Evolutionary conservation across 1,140 invertebrate species (phyloP), one percentile per base, ranked within the genome.

Genomic region (Kradibia gibbosae): DNA sequence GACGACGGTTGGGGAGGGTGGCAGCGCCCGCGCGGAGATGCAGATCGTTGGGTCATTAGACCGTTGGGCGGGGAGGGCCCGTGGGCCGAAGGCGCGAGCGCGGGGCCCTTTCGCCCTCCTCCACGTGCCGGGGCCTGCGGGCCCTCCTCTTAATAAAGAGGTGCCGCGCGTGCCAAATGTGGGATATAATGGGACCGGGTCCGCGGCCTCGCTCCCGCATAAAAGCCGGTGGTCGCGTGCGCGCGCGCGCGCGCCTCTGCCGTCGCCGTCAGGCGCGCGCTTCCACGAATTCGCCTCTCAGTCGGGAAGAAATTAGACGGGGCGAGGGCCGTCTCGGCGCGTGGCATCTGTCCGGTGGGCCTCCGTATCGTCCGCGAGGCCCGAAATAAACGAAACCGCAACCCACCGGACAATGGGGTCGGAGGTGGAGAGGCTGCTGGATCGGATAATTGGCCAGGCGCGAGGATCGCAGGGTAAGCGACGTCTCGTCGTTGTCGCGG

Each of bases 391-490:
- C 62, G 34, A 34, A 67, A 67, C 11, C 34, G 34, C 34, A 28
- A 34, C 34, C 62, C 34, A 36, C 17, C 62, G 17, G 34, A 3
- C 20, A 36, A 67, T 36, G 39, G 39, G 36, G 34, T 0, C 20
- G 70, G 70, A 50, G 39, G 42, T n/a, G 70, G 70, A 72, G 70
- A 50, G 39, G 70, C 42, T 48, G 70, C n/a, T 13, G 57, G 28
- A 45, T 28, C 7, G 60, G 60, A 67, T 50, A 78, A 67, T 78
- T 65, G 67, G 39, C n/a, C 60, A 45, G 17, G 17, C 60, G 75
- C 36, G 73, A n/a, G 39, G n/a, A n/a, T n/a, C 71, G 67, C 15
- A 36, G n/a, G n/a, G 60, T 50, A 31, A 20, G 60, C 62, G 55
- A 2, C 36, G 70, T 50, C 22, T 15, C 36, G 70, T 50, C 22